phyloP scores from a whole-genome alignment of 2,888 invertebrate species.

The Drymonia ruficornis region DNA sequence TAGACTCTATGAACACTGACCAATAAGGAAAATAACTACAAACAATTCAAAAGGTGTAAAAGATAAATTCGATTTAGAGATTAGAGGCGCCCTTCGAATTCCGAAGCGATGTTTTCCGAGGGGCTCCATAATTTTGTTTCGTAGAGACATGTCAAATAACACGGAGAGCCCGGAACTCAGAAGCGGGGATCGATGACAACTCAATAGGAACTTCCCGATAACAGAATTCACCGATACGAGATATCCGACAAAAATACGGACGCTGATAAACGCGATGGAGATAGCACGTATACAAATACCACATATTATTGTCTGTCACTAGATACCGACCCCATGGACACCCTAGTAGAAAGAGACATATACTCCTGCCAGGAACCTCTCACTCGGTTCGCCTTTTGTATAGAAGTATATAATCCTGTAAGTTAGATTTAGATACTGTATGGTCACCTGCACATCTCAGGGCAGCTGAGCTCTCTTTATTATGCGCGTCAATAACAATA shows the following conservation, averaged over 20 bases:
- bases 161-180: background rate
- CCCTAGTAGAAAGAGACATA: no score
- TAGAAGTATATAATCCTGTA: no score
- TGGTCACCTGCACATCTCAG: no score
- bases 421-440: conserved; percentile 1
- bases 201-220: conserved; percentile 36
- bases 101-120: background rate
- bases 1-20: background rate
- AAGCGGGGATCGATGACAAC: conserved; percentile 33
- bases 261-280: conserved; percentile 36
- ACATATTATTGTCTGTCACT: conserved; percentile 6
- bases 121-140: background rate
- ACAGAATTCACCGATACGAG: conserved; percentile 43
- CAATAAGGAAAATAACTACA: background rate
- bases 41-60: background rate
- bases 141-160: background rate
- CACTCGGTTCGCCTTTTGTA: no score
- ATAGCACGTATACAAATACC: conserved; percentile 32
- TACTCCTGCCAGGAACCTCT: no score
- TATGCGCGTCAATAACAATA: no score
- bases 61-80: background rate
- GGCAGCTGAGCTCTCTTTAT: no score
- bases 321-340: no score
- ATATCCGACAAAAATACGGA: conserved; percentile 66
- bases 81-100: background rate